A percentile compares a stretch with the other conserved stretches of the same genome.
Conservation (phyloP, 2,888 invertebrate genomes). For the Leuctra nigra region DNA sequence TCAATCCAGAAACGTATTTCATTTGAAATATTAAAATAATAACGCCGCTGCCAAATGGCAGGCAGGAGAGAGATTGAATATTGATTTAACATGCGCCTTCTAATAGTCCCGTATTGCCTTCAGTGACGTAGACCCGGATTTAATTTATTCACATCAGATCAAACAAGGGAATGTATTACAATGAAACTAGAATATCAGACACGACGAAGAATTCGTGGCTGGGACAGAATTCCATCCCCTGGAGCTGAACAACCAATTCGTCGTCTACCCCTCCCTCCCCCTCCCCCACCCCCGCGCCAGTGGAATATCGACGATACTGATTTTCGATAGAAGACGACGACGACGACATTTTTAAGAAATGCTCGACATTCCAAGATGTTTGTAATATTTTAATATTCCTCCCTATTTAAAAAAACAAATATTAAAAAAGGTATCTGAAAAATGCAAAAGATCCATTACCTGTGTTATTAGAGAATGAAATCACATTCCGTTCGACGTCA, state of each 20-base stretch:
- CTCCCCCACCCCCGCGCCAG: neutral
- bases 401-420: no score
- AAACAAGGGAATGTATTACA: slow-evolving; percentile 14
- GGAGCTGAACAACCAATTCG: slow-evolving; percentile 14
- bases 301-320: slow-evolving; percentile 1
- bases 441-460: no score
- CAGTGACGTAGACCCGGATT: slow-evolving; percentile 13
- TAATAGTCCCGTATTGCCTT: no score
- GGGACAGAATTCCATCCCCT: no score
- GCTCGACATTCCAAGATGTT: no score
- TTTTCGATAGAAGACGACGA: slow-evolving; percentile 1
- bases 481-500: no score
- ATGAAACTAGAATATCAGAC: slow-evolving; percentile 22
- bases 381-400: no score
- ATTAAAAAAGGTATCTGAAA: no score
- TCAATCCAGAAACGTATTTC: neutral
- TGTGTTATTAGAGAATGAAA: no score
- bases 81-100: no score
- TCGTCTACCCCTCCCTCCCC: neutral
- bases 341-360: no score
- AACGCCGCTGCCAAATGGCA: neutral
- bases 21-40: slow-evolving; percentile 14
- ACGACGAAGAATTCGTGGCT: slow-evolving; percentile 11
- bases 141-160: slow-evolving; percentile 22
- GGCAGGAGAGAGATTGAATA: slow-evolving; percentile 4